Base-by-base conservation (phyloP, 1,140 invertebrate genomes). In the Trichonephila clavata region DNA sequence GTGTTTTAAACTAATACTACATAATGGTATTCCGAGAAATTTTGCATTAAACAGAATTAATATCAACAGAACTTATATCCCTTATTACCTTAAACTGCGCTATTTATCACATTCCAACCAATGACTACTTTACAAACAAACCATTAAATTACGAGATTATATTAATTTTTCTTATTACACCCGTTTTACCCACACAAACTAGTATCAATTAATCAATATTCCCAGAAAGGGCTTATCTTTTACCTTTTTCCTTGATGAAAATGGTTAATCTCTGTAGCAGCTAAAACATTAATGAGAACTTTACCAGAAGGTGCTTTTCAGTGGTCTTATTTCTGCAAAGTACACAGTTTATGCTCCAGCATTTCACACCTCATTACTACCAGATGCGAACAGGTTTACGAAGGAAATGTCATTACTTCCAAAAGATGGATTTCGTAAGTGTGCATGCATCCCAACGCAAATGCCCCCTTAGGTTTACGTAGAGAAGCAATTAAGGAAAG, bases 231-330 rank as follows among this genome's bases (percentile, higher is more conserved):
- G 71, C 71, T 77, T 77, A 77, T 77, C 71, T 18, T 77, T 63
- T 32, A 77, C 14, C 24, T 77, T 77, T n/a, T 77, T 18, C 16
- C 27, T 32, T 3, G 32, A 13, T 77, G 71, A 77, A 77, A 77
- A 77, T 39, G 71, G 27, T 32, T 77, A 77, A 77, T 77, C 71
- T 77, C 16, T 32, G 5, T 18, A 77, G 32, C 71, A 32, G 71
- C 32, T 77, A 77, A 77, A 77, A 32, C 71, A 7, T 77, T 77
- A 77, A 77, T 77, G 71, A 77, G 71, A 77, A 77, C 16, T 77
- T 77, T 77, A 20, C 24, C 18, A 77, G 24, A 77, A 32, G 14
- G 24, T 6, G 18, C 13, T 27, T 77, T 77, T 32, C 24, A 39
- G 24, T 77, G 14, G 27, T 16, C 71, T 77, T 39, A 77, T 77